Evolutionary conservation across 1,140 invertebrate species (phyloP), one percentile per base, ranked within the genome.

Genomic region (Megalopta genalis): DNA sequence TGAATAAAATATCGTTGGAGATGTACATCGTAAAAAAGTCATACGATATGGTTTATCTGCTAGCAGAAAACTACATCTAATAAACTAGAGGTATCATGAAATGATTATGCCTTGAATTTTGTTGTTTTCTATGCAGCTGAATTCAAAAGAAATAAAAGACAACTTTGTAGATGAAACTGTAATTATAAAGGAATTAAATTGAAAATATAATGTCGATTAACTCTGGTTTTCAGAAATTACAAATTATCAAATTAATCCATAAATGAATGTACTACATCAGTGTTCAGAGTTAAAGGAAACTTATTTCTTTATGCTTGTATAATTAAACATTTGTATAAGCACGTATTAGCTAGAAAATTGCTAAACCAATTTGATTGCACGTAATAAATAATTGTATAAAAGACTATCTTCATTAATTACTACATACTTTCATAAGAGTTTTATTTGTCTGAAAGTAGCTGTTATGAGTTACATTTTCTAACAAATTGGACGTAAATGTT

Each of bases 1-100:
- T 85, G 77, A 88, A 77, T 82, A 86, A 87, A 79, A 79, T 84
- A 82, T 85, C 70, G 70, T 80, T 84, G 81, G 66, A 81, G 77
- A 85, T 69, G 21, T 84, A 76, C 52, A 84, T 67, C 59, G 21
- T 54, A 85, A 63, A n/a, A 70, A 81, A 65, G 81, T 57, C 52
- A 46, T 80, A 80, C 62, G 68, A 52, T 65, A 77, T 77, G 68
- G 65, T 84, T 85, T 81, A 81, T 85, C 73, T 83, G 49, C 67
- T 37, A 80, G 54, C 65, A 69, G 37, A 71, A 52, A 74, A 74
- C 46, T 75, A 62, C 54, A 60, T 75, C 37, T 71, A 52, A 78
- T 78, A 78, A 80, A 71, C 52, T 79, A 83, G 81, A 84, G 49
- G 67, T 83, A 65, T 32, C 32, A 67, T 25, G 59, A 81, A 46